Conservation (phyloP, 1,140 invertebrate species). For the Ptiloglossa arizonensis region DNA sequence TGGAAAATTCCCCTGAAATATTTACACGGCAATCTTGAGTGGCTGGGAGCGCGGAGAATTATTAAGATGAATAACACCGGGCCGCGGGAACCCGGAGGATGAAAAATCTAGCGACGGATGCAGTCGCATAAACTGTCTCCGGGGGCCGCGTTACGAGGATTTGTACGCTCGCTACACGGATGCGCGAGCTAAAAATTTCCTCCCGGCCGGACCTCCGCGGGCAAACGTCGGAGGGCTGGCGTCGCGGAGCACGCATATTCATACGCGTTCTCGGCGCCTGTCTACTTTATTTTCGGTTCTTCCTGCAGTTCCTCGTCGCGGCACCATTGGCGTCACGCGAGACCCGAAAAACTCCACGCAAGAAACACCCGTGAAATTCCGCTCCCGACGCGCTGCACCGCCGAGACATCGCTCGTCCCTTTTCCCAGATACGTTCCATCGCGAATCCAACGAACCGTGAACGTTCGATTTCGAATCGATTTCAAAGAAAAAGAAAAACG, state of each 20-base stretch:
- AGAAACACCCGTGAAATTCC: conserved; percentile 54
- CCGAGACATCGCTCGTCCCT: background rate
- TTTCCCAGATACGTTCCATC: no score
- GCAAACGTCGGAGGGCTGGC: background rate
- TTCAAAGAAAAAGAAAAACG: no score
- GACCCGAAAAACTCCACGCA: conserved; percentile 55
- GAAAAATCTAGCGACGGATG: conserved; percentile 41
- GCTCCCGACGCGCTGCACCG: background rate
- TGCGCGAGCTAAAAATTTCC: conserved; percentile 66
- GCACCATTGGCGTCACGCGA: conserved; percentile 64
- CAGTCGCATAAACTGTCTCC: conserved; percentile 20
- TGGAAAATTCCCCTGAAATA: conserved; percentile 25
- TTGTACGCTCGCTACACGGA: conserved; percentile 42
- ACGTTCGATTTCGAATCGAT: no score
- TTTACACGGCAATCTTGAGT: conserved; percentile 20
- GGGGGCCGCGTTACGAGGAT: conserved; percentile 36
- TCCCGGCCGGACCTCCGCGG: conserved; percentile 39
- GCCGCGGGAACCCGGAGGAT: background rate
- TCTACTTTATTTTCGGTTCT: conserved; percentile 75
- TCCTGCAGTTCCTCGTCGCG: conserved; percentile 63
- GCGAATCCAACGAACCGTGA: background rate
- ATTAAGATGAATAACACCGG: conserved; percentile 26
- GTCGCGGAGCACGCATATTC: conserved; percentile 50
- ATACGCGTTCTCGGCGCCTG: conserved; percentile 60
- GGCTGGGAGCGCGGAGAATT: background rate